Base-by-base conservation (phyloP, 2,797 vertebrate species). In the Nyctalus aviator region DNA sequence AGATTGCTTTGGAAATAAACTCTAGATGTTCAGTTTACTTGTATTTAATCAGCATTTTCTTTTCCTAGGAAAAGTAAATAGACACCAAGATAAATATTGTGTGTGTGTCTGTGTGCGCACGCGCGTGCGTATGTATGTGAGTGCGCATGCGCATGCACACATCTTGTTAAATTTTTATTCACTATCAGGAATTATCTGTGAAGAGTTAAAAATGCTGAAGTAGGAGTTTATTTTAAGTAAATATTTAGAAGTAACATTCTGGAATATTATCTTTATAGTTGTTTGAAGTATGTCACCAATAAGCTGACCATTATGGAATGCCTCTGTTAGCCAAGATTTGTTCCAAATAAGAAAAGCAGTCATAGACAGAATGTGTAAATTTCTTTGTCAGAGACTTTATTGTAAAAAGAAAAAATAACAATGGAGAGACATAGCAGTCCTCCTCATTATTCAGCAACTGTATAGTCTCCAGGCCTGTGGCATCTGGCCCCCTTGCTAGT, bases 181-280 rank as follows among this genome's bases (percentile, higher is more conserved):
- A 57, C 62, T 46, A n/a, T 77, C 55, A 68, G 69, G 21, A 94
- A 82, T 87, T 83, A 90, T 94, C 94, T 93, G 79, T 83, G 35
- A 94, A 93, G 46, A 73, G 10, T 73, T 87, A 73, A 76, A 73
- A 83, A 64, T 30, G 91, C 30, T 91, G 53, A 75, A 59, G 55
- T 85, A 44, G 5, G 48, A 15, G 37, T 86, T 21, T 55, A 86
- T 72, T 68, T 84, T 95, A 89, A 73, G 25, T 88, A 90, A 88
- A 69, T 84, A 46, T 78, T 3, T 88, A 85, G 53, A 44, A 87
- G 27, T 90, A 79, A 81, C 2, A 77, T 92, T 94, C 68, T 94
- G 7, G 32, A 94, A n/a, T 82, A 27, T 18, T 83, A 64, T 55
- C 50, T 84, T 93, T 78, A 57, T 23, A 48, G 73, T 62, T 85